phyloP scores from a whole-genome alignment of 2,888 invertebrate species.

The Acleris laterana region DNA sequence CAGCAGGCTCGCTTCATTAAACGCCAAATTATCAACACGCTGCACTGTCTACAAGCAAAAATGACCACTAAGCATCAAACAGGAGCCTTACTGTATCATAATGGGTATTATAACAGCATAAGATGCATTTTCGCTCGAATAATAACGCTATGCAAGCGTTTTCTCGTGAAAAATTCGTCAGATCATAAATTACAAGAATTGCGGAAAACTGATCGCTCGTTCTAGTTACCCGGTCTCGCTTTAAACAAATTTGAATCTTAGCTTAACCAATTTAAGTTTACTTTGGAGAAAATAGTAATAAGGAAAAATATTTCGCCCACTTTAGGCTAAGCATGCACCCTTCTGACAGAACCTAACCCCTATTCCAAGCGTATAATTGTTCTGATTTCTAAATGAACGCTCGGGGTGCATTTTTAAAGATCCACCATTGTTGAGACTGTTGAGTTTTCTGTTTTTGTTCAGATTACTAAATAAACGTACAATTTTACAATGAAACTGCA shows the following conservation, averaged over 20 bases:
- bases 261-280: background rate
- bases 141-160: conserved; percentile 56
- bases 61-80: conserved; percentile 64
- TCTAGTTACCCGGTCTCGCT: conserved; percentile 27
- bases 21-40: conserved; percentile 78
- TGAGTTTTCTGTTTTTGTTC: background rate
- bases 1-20: conserved; percentile 79
- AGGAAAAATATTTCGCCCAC: conserved; percentile 56
- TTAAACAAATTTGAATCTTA: conserved; percentile 50
- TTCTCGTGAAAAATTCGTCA: conserved; percentile 66
- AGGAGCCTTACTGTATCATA: conserved; percentile 47
- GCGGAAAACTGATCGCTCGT: conserved; percentile 62
- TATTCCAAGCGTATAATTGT: conserved; percentile 75
- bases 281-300: background rate
- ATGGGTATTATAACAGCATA: conserved; percentile 52
- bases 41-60: conserved; percentile 67
- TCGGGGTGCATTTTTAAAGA: conserved; percentile 67
- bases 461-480: background rate
- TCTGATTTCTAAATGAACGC: conserved; percentile 73
- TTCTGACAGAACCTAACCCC: conserved; percentile 62
- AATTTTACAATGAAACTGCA: background rate
- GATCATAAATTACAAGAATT: conserved; percentile 71
- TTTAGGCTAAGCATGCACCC: conserved; percentile 69
- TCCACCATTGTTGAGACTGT: conserved; percentile 27
- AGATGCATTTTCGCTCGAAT: conserved; percentile 61